Percentiles rank a stretch among this genome's conserved stretches.
These are phyloP conservation scores for Deilephila elpenor DNA, from an alignment of 2,888 invertebrate genomes.

Conservation along the genomic window DNA sequence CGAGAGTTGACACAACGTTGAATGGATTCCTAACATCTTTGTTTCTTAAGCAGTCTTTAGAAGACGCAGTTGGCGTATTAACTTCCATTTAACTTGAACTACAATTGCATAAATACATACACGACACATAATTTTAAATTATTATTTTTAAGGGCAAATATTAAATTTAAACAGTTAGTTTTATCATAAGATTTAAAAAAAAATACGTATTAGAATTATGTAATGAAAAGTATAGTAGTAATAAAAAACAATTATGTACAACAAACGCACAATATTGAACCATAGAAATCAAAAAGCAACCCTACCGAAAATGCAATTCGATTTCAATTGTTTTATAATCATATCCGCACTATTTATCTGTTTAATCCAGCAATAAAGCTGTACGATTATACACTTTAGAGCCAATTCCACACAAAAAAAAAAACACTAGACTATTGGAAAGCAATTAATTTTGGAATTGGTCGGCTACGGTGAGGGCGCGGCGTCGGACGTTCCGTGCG, in stretches of 20 bases:
- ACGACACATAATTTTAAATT: no score
- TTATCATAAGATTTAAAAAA: no score
- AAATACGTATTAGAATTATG: no score
- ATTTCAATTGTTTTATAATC: background rate
- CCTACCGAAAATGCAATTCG: background rate
- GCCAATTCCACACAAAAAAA: conserved; percentile 36
- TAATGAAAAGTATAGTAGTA: no score
- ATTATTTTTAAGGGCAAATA: no score
- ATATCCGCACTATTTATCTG: conserved; percentile 23
- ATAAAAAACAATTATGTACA: background rate
- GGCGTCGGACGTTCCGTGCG: conserved; percentile 44
- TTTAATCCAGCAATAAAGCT: conserved; percentile 33
- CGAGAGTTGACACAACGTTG: conserved; percentile 30
- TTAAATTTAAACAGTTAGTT: no score
- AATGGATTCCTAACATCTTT: conserved; percentile 1
- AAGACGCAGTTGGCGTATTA: background rate
- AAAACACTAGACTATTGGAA: conserved; percentile 71
- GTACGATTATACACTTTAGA: conserved; percentile 47
- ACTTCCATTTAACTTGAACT: background rate
- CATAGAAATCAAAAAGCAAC: background rate
- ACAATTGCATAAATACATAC: background rate
- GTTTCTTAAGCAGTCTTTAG: background rate
- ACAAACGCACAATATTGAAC: background rate
- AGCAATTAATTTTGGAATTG: conserved; percentile 78
- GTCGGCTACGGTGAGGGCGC: conserved; percentile 50